A percentile compares a stretch with the other conserved stretches of the same genome.
Conservation (phyloP, 2,888 invertebrate genomes). For the Eupithecia centaureata region DNA sequence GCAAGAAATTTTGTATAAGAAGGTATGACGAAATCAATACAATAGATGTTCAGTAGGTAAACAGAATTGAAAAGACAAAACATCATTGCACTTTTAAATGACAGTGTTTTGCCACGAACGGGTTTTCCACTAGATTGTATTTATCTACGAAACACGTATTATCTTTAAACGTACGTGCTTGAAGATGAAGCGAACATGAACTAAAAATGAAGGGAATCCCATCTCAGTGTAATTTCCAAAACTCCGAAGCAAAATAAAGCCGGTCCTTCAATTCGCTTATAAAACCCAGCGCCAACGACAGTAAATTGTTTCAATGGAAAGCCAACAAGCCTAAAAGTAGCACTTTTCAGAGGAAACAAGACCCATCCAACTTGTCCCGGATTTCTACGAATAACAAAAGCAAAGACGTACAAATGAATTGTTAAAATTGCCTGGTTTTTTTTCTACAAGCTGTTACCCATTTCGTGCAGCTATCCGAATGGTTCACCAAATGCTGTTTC, state of each 20-base stretch:
- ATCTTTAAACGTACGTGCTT: conserved; percentile 1
- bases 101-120: background rate
- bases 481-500: background rate
- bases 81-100: background rate
- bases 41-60: background rate
- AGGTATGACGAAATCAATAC: background rate
- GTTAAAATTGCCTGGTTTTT: conserved; percentile 33
- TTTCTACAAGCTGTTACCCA: background rate
- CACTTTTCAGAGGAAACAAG: conserved; percentile 48
- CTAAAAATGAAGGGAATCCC: background rate
- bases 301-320: conserved; percentile 19
- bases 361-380: conserved; percentile 30
- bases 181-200: background rate
- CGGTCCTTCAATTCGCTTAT: background rate
- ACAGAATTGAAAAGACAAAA: background rate
- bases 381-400: conserved; percentile 1
- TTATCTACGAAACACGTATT: conserved; percentile 4
- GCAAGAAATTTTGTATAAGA: too few relatives aligned
- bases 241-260: background rate
- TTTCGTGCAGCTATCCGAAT: background rate
- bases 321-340: conserved; percentile 44
- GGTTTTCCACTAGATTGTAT: background rate
- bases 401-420: conserved; percentile 34
- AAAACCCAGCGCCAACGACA: background rate
- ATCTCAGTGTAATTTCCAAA: background rate